Evolutionary conservation across 2,888 invertebrate genomes (phyloP), one percentile per base, ranked within the genome.

Genomic region (Capitulum mitella): DNA sequence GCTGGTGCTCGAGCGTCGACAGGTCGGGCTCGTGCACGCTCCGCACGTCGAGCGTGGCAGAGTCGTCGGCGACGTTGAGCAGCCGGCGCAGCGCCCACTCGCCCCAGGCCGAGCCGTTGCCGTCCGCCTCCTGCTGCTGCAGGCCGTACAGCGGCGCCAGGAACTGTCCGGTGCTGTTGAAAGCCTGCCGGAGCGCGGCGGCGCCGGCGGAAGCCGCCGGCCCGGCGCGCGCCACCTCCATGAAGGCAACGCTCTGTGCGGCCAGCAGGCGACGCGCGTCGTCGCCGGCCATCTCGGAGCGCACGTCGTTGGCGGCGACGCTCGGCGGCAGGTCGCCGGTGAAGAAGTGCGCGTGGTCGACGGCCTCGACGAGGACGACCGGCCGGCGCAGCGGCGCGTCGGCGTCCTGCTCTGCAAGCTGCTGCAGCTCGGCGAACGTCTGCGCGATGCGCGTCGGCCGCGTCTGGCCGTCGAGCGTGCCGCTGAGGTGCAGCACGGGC

Each of bases 291-390:
- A 46, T 54, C 78, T 80, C 77, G 8, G 80, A 80, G 64, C 79
- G 78, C 32, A 80, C 79, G 77, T 80, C 80, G 3, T 64, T 61
- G 6, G 43, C 51, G 10, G 40, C 79, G 40, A 80, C 80, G 12
- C 54, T n/a, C 14, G 79, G 22, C 6, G 80, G 79, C 12, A 61
- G 75, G 5, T 78, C 78, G 12, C 80, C 80, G 26, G 80, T 79
- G 22, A 78, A 78, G 64, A 80, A 80, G 70, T 80, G 80, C 78
- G 79, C 79, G 74, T 80, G 80, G 80, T 80, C 78, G 43, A 80
- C 78, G 29, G 78, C 79, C 29, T 75, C 70, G 75, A 79, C 46
- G 14, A 80, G 54, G n/a, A 80, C 37, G n/a, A 79, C 79, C 2
- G 80, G 78, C 43, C 70, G 77, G 29, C 3, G 43, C n/a, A 74